Conservation (phyloP, 2,888 invertebrate genomes). For the Drosophila sordidapex region DNA sequence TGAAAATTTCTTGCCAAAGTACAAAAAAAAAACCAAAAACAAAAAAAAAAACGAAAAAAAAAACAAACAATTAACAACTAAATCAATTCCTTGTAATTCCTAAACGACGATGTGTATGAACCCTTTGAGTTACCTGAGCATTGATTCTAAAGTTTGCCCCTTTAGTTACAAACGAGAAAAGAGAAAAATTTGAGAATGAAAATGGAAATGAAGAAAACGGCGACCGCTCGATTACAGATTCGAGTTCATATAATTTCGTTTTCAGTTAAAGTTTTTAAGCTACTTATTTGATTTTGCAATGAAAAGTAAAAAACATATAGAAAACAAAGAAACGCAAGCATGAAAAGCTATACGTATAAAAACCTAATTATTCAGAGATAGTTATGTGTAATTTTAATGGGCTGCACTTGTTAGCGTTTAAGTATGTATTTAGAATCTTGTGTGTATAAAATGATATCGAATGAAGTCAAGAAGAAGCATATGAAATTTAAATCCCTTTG, state of each 20-base stretch:
- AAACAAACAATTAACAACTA: constrained; percentile 49
- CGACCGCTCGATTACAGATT: constrained; percentile 16
- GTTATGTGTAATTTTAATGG: constrained; percentile 48
- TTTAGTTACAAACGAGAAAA: constrained; percentile 43
- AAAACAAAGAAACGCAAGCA: background rate
- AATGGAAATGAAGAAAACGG: constrained; percentile 18
- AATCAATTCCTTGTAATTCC: constrained; percentile 75
- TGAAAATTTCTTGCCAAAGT: constrained; percentile 77
- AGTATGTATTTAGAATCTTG: constrained; percentile 42
- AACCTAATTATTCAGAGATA: constrained; percentile 19
- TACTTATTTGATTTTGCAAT: constrained; percentile 24
- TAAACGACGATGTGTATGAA: constrained; percentile 58
- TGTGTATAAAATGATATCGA: constrained; percentile 31
- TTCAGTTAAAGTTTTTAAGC: constrained; percentile 37
- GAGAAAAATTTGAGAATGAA: background rate
- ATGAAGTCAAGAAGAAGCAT: constrained; percentile 64
- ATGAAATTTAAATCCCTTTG: constrained; percentile 43
- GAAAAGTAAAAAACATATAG: constrained; percentile 1
- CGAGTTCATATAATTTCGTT: constrained; percentile 43
- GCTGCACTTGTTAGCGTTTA: constrained; percentile 75
- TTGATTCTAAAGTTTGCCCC: constrained; percentile 35
- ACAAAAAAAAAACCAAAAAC: constrained; percentile 54
- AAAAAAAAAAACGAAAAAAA: constrained; percentile 11
- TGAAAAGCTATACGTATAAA: constrained; percentile 16
- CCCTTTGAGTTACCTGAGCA: constrained; percentile 68